phyloP scores from a whole-genome alignment of 2,113 vertebrate species.

The Rousettus leschenaultii region DNA sequence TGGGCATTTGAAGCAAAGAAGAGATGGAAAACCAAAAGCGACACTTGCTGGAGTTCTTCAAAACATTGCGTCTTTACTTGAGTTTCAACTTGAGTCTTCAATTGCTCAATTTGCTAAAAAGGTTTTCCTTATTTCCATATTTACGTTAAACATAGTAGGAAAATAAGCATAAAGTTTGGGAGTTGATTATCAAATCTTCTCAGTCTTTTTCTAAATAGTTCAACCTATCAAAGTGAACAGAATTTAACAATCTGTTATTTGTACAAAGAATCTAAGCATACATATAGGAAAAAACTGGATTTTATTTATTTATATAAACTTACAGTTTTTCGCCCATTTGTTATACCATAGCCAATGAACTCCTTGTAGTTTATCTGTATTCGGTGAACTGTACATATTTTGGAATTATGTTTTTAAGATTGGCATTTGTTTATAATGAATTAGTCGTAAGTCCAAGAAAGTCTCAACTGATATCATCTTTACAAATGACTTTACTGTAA shows the following conservation, averaged over 20 bases:
- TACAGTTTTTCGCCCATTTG: slow-evolving; percentile 13
- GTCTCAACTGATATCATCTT: neutral
- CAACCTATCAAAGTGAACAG: neutral
- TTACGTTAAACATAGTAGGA: neutral
- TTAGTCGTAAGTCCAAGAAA: slow-evolving; percentile 14
- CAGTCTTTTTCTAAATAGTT: neutral
- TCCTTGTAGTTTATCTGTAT: slow-evolving; percentile 1
- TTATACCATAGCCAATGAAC: neutral
- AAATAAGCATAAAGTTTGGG: neutral
- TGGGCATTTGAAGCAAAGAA: slow-evolving; percentile 98
- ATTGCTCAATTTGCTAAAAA: neutral
- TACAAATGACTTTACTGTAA: slow-evolving; percentile 2
- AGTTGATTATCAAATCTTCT: slow-evolving; percentile 20
- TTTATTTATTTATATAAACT: neutral
- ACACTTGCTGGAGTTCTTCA: slow-evolving; percentile 77
- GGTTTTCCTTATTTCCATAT: neutral
- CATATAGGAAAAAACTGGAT: neutral
- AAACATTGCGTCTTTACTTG: neutral
- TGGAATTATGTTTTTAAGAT: slow-evolving; percentile 23
- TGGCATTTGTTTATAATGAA: slow-evolving; percentile 45
- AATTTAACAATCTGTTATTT: neutral
- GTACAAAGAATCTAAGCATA: neutral
- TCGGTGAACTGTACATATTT: neutral
- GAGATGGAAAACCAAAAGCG: slow-evolving; percentile 99
- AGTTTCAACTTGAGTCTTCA: neutral